Evolutionary conservation across 2,113 vertebrate genomes (phyloP), one percentile per base, ranked within the genome.

Genomic region (Crocuta crocuta): DNA sequence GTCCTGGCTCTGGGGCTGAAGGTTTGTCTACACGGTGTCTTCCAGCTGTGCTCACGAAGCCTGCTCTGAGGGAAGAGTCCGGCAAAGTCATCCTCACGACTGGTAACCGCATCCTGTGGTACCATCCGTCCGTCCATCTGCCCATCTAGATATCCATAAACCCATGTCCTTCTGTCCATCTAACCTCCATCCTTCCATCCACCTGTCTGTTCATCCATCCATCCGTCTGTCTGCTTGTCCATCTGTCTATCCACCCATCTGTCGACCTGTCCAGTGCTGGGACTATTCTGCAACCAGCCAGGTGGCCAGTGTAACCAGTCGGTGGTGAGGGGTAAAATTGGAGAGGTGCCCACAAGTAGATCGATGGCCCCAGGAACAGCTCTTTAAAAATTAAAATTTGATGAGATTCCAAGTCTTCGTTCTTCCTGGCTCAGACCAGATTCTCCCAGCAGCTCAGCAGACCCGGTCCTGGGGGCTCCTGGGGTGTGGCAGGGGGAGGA

Each of bases 61-160:
- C n/a, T 7, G 0, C 33, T 35, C 53, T 73, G 45, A 12, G 13
- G 3, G 39, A 48, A 76, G 48, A 70, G 35, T 71, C 31, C 71
- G 80, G 45, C 23, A 50, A 61, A 24, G 5, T 43, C 53, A 17
- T 23, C 84, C 70, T n/a, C 4, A 10, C 0, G 11, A 33, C 83
- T 39, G 13, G 26, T 31, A 15, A 50, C 7, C 79, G 66, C n/a
- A 5, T 0, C 45, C 9, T 21, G 16, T 23, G n/a, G 8, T n/a
- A 8, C 35, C 76, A 15, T n/a, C 68, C 10, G 33, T 15, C 58
- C 8, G 11, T 70, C 24, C 19, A 17, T 70, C 48, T 2, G 10
- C 13, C 50, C 3, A 1, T 58, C 7, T 3, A n/a, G n/a, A n/a
- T n/a, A 5, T 33, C 50, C 24, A 0, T 33, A 8, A 1, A 43